These are phyloP conservation scores for Cerceris rybyensis DNA, from an alignment of 2,888 invertebrate species.

Conservation along the genomic window DNA sequence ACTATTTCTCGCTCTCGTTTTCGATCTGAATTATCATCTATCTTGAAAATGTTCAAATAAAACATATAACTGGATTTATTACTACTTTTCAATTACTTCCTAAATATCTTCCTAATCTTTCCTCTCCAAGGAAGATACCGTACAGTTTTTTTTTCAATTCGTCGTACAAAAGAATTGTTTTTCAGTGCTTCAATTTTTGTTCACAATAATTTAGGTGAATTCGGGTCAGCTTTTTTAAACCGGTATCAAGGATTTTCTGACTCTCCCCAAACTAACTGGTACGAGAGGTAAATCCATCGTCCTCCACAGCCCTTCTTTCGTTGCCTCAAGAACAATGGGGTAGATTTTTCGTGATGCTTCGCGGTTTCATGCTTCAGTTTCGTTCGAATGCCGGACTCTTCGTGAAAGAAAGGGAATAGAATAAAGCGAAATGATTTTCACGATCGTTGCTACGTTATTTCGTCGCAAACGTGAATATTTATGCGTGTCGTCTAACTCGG, in stretches of 20 bases:
- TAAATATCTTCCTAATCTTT: too few relatives aligned
- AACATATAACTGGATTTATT: not conserved
- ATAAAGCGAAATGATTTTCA: not conserved
- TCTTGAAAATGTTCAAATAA: not conserved
- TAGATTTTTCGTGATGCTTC: conserved; percentile 51
- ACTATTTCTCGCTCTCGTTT: not conserved
- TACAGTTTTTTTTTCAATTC: too few relatives aligned
- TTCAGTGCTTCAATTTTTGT: not conserved
- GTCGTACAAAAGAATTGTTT: not conserved
- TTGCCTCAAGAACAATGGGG: conserved; percentile 60
- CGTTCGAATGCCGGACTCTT: not conserved
- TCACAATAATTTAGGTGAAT: not conserved
- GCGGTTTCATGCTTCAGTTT: not conserved
- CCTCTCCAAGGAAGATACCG: too few relatives aligned
- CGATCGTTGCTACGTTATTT: conserved; percentile 3
- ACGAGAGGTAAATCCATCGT: conserved; percentile 34
- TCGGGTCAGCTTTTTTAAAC: not conserved
- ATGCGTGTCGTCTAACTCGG: too few relatives aligned
- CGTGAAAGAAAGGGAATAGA: not conserved
- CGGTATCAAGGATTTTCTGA: conserved; percentile 52
- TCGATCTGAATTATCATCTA: not conserved
- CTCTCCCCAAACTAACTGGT: conserved; percentile 33
- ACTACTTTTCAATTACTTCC: not conserved
- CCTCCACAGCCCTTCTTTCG: conserved; percentile 44
- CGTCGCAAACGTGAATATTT: not conserved